A percentile compares a stretch with the other conserved stretches of the same genome.
Conservation (phyloP, 2,113 vertebrate genomes). For the Falcunculus frontatus region DNA sequence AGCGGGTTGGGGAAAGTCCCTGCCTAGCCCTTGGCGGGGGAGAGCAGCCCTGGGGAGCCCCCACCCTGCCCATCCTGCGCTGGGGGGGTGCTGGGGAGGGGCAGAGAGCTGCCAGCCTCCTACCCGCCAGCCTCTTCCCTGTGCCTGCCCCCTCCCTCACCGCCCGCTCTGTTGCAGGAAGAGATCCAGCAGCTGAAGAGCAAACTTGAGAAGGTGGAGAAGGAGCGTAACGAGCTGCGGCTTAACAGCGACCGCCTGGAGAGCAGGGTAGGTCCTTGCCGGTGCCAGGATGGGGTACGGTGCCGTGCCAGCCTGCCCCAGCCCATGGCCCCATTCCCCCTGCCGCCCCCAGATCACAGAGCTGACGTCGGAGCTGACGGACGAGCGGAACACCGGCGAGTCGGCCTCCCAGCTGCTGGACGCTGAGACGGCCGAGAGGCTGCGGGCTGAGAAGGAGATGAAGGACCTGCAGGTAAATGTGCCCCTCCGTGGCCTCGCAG, state of each 20-base stretch:
- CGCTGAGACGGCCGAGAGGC: conserved; percentile 86
- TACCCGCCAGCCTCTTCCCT: background rate
- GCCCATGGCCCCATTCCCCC: background rate
- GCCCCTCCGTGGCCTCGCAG: accelerated
- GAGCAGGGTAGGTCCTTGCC: conserved; percentile 78
- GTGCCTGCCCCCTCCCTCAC: background rate
- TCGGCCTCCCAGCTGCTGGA: conserved; percentile 95
- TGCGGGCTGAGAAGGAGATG: conserved; percentile 91
- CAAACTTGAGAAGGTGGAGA: conserved; percentile 92
- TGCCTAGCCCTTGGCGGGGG: conserved; percentile 18
- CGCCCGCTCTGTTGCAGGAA: conserved; percentile 73
- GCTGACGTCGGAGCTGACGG: conserved; percentile 91
- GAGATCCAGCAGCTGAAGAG: conserved; percentile 91
- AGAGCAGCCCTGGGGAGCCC: background rate
- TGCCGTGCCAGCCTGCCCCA: accelerated
- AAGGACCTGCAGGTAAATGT: conserved; percentile 88
- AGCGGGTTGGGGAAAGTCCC: conserved; percentile 39
- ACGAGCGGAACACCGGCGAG: conserved; percentile 94
- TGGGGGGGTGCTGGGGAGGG: background rate
- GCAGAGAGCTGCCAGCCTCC: background rate
- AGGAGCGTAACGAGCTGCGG: conserved; percentile 91
- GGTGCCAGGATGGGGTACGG: background rate
- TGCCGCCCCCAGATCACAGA: conserved; percentile 83
- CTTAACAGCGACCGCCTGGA: conserved; percentile 92
- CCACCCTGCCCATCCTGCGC: background rate